Conservation (phyloP, 2,113 vertebrate species). For the Lepisosteus osseus region DNA sequence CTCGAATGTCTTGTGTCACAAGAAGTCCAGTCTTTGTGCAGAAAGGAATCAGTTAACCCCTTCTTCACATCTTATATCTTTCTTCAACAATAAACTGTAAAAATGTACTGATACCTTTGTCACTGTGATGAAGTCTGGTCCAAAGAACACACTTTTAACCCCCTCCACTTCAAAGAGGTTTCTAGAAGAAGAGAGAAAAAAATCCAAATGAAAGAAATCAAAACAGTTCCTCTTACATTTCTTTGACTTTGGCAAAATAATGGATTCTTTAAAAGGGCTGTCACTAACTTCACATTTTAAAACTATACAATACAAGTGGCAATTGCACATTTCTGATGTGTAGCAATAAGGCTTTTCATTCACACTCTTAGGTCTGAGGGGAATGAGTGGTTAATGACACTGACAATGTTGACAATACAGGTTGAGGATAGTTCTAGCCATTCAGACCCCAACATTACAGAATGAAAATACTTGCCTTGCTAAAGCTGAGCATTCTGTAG, state of each 20-base stretch:
- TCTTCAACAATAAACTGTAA: not conserved
- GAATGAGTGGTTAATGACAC: too few relatives aligned
- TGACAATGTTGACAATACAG: too few relatives aligned
- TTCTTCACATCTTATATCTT: too few relatives aligned
- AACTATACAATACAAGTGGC: not conserved
- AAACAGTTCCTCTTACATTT: not conserved
- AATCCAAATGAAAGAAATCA: not conserved
- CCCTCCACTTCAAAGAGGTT: conserved; percentile 74
- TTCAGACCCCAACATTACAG: too few relatives aligned
- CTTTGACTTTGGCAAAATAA: not conserved
- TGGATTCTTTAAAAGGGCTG: too few relatives aligned
- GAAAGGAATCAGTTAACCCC: too few relatives aligned
- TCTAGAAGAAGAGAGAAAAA: conserved; percentile 41
- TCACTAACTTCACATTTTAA: not conserved
- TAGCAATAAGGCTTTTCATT: too few relatives aligned
- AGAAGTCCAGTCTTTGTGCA: too few relatives aligned
- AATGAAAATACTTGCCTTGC: conserved; percentile 52
- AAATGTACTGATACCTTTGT: conserved; percentile 59
- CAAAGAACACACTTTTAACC: conserved; percentile 75
- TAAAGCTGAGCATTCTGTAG: conserved; percentile 63
- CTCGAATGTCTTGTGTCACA: too few relatives aligned
- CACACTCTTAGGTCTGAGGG: too few relatives aligned
- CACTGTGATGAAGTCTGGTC: conserved; percentile 74
- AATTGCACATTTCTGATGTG: too few relatives aligned
- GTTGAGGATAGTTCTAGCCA: too few relatives aligned